Evolutionary conservation across 2,113 vertebrate species (phyloP), one percentile per base, ranked within the genome.

Genomic region (Petroica traversi): DNA sequence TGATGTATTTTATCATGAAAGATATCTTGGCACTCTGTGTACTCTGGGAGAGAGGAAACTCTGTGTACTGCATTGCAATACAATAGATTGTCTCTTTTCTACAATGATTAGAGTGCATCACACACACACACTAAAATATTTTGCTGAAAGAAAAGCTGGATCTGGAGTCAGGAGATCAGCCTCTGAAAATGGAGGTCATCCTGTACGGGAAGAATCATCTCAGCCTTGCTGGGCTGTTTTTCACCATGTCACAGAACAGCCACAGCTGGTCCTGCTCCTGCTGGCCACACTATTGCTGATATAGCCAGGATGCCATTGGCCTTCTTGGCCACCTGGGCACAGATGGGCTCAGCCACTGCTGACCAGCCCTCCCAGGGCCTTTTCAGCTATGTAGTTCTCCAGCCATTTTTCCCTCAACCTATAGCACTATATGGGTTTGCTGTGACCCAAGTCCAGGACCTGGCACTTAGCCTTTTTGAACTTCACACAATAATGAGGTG

Each of bases 271-370:
- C 12, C 19, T 54, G 5, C 0, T 10, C 29, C 52, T 14, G 2
- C 18, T 61, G 59, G n/a, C 7, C 12, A 33, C 31, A 18, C 28
- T 1, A 11, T 7, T 5, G 19, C 43, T 57, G 57, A 26, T 34
- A 1, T 36, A 72, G 16, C 28, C 28, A 58, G 24, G 58, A 29
- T 64, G 33, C 7, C 25, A 25, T 2, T 34, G 14, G 11, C 28
- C 36, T 64, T 31, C 43, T 40, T 72, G 28, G 5, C 12, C 31
- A 26, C 8, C n/a, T 41, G 18, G 24, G 3, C n/a, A 59, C 6
- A 12, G 0, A 0, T 20, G 26, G 15, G 20, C 1, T 73, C 20
- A 22, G 23, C 17, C 2, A 3, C 33, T 31, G 33, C 34, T 36
- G 9, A n/a, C 8, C 22, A 45, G 8, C 3, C 45, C 1, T 4